phyloP scores from a whole-genome alignment of 2,888 invertebrate genomes.

The Tortricodes alternella region DNA sequence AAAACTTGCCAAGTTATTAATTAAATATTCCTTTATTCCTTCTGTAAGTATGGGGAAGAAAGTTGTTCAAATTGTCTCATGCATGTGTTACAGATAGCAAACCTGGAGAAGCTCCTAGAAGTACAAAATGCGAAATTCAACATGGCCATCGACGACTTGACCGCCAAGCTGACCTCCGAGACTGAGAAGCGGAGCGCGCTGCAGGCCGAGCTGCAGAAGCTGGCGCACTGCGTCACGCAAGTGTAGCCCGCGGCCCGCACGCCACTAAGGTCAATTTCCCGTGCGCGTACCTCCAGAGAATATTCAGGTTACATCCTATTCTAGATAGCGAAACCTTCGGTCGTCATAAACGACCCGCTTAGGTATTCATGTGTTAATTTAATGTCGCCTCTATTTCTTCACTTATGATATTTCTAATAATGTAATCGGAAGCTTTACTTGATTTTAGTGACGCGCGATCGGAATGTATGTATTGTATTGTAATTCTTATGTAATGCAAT shows the following conservation, averaged over 20 bases:
- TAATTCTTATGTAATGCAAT: slow-evolving; percentile 22
- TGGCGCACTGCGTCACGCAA: slow-evolving; percentile 87
- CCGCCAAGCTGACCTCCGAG: slow-evolving; percentile 84
- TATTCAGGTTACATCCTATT: slow-evolving; percentile 52
- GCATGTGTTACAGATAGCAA: slow-evolving; percentile 70
- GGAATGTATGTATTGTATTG: slow-evolving; percentile 26
- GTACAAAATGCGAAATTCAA: slow-evolving; percentile 82
- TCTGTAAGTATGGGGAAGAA: no score
- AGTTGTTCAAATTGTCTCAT: not conserved
- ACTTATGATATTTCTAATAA: slow-evolving; percentile 29
- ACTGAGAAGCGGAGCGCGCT: slow-evolving; percentile 84
- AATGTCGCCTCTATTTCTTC: slow-evolving; percentile 20
- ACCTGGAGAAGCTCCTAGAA: slow-evolving; percentile 82
- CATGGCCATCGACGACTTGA: slow-evolving; percentile 85
- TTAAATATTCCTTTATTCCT: no score
- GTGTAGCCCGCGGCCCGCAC: slow-evolving; percentile 73
- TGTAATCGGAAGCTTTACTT: slow-evolving; percentile 30
- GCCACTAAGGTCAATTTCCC: slow-evolving; percentile 37
- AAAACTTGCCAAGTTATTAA: no score
- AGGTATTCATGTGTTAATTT: slow-evolving; percentile 19
- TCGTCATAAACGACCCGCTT: slow-evolving; percentile 14
- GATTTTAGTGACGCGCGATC: slow-evolving; percentile 29
- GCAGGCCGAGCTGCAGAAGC: slow-evolving; percentile 86
- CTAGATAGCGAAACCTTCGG: slow-evolving; percentile 35
- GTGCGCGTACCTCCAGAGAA: slow-evolving; percentile 40